Base-by-base conservation (phyloP, 2,888 invertebrate species). In the Rhaphigaster nebulosa region DNA sequence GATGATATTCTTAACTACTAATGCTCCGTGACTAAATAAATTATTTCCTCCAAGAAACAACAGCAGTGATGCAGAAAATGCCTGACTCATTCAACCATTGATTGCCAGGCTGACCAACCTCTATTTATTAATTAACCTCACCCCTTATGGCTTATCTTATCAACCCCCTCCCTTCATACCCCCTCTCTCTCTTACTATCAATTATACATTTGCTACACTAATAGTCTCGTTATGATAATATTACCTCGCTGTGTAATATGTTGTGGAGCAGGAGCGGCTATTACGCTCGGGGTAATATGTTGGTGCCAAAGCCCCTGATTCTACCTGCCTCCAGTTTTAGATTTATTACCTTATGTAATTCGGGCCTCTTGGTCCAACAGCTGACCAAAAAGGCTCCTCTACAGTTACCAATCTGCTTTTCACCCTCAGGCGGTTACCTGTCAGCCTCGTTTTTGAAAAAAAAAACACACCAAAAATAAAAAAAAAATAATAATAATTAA, bases 171-270 rank as follows among this genome's bases (percentile, higher is more conserved):
- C 26, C 80, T 8, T 23, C 26, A 23, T 10, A 20, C 18, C 80
- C 26, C 1, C 45, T 26, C 84, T 45, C 84, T 84, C 84, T 84
- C 84, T 84, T 50, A 45, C 84, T 84, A 84, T 84, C 84, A 84
- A 84, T 84, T 84, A 84, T 84, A 84, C 84, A 84, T 84, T 84
- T 84, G 84, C 45, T 45, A 84, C 84, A 84, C 84, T 84, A 84
- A 84, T 84, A 84, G 84, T 84, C 84, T 84, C n/a, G 84, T 84
- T 84, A 84, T 84, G 84, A 84, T 84, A 84, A 84, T 84, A 50
- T 50, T 50, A 84, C 45, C 45, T 38, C 84, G 45, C 45, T 84
- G 84, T 84, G 84, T 84, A 84, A 84, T 84, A 84, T 84, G 84
- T 84, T 84, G 84, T 84, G 84, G 20, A 41, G 84, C n/a, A 26